phyloP scores from a whole-genome alignment of 1,140 invertebrate species.

The Papilio helenus region DNA sequence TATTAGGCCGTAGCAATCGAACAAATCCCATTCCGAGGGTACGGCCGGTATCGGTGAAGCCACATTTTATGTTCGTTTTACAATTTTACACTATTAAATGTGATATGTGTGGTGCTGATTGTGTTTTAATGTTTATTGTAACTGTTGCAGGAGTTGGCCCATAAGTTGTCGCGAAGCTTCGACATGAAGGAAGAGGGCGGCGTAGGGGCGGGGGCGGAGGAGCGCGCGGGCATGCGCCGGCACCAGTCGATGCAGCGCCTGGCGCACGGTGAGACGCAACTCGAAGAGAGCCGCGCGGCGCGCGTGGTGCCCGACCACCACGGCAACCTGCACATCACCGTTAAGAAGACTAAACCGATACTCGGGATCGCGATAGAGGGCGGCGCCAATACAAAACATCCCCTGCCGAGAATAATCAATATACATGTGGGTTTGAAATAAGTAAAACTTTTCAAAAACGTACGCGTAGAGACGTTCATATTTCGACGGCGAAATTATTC shows the following conservation, averaged over 20 bases:
- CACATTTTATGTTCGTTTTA: constrained; percentile 39
- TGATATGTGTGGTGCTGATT: constrained; percentile 34
- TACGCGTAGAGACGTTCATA: constrained; percentile 26
- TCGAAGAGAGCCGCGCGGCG: constrained; percentile 85
- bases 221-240: constrained; percentile 82
- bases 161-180: constrained; percentile 92
- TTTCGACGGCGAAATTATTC: constrained; percentile 17
- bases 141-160: constrained; percentile 88
- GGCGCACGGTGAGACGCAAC: constrained; percentile 83
- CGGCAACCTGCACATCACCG: constrained; percentile 92
- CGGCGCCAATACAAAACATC: constrained; percentile 96
- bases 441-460: constrained; percentile 33
- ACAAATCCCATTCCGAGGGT: constrained; percentile 3
- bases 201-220: constrained; percentile 84
- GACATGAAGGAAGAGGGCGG: constrained; percentile 93
- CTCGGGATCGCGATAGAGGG: constrained; percentile 98
- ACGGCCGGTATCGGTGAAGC: constrained; percentile 11
- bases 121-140: constrained; percentile 1
- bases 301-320: constrained; percentile 91
- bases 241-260: constrained; percentile 88
- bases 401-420: constrained; percentile 96
- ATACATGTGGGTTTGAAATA: constrained; percentile 90
- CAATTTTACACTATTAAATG: constrained; percentile 20
- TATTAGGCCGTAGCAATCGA: constrained; percentile 52
- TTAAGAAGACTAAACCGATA: constrained; percentile 96